Percentiles rank a stretch among this genome's conserved stretches.
These are phyloP conservation scores for Indicator maculatus DNA, from an alignment of 2,113 vertebrate species.

Conservation along the genomic window DNA sequence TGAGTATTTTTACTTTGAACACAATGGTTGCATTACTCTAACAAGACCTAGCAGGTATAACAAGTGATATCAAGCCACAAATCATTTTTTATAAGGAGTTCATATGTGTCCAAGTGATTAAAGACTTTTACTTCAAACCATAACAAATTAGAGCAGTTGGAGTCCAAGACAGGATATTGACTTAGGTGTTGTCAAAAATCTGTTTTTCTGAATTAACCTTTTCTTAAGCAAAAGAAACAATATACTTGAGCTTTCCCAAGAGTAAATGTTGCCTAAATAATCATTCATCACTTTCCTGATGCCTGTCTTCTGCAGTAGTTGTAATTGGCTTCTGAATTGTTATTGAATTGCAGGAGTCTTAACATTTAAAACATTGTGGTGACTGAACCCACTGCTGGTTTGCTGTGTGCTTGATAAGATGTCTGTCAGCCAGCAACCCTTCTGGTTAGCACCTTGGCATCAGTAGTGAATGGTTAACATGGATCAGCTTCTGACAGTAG, in stretches of 20 bases:
- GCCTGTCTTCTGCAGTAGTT: background rate
- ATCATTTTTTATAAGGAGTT: background rate
- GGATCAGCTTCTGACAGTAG: background rate
- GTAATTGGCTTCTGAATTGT: background rate
- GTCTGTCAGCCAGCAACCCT: background rate
- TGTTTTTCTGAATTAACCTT: background rate
- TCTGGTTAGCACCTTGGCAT: background rate
- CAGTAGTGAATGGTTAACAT: rapidly evolving
- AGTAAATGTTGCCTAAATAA: background rate
- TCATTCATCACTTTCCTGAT: background rate
- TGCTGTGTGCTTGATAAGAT: background rate
- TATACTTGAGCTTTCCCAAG: background rate
- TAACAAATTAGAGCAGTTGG: background rate
- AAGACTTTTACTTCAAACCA: background rate
- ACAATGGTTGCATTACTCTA: background rate
- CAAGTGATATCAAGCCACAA: background rate
- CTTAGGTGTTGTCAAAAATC: background rate
- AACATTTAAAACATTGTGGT: background rate
- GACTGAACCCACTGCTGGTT: background rate
- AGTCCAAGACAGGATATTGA: background rate
- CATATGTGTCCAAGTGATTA: background rate
- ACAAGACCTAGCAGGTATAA: background rate
- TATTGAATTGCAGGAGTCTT: background rate
- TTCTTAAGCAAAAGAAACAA: conserved; percentile 6
- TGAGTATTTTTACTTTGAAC: background rate